Percentiles rank a stretch among this genome's conserved stretches.
Conservation (phyloP, 2,113 vertebrate species). For the Electrona antarctica region DNA sequence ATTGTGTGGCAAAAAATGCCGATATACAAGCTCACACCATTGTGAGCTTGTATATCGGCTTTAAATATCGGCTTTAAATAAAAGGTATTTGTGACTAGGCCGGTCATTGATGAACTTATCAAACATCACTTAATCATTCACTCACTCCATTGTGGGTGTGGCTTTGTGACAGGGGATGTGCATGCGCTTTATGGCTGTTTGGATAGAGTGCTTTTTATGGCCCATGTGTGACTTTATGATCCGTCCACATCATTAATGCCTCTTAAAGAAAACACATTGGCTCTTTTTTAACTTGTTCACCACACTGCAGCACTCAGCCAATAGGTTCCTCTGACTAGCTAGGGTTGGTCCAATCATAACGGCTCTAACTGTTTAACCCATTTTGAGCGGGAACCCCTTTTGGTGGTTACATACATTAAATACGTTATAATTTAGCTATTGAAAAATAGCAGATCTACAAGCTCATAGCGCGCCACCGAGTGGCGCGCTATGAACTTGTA, state of each 20-base stretch:
- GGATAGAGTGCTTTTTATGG: constrained; percentile 5
- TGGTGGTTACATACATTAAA: too few species aligned
- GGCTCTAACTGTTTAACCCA: too few species aligned
- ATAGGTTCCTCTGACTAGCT: not conserved
- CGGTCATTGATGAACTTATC: not conserved
- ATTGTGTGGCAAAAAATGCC: not conserved
- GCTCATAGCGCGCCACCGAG: too few species aligned
- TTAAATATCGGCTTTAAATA: too few species aligned
- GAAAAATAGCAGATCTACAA: too few species aligned
- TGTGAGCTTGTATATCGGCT: not conserved
- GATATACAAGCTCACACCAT: not conserved
- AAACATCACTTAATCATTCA: not conserved
- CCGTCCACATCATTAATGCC: constrained; percentile 13
- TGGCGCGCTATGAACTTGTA: too few species aligned
- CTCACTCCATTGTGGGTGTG: not conserved
- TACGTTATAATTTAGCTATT: too few species aligned
- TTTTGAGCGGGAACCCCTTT: too few species aligned
- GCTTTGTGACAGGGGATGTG: constrained; percentile 6
- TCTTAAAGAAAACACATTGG: constrained; percentile 10
- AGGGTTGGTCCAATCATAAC: not conserved
- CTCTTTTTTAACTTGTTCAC: constrained; percentile 10
- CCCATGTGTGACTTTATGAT: constrained; percentile 11
- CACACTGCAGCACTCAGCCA: not conserved
- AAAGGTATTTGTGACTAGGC: constrained; percentile 1
- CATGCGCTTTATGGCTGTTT: constrained; percentile 12